phyloP scores from a whole-genome alignment of 2,113 vertebrate species.

The Dicrurus megarhynchus region DNA sequence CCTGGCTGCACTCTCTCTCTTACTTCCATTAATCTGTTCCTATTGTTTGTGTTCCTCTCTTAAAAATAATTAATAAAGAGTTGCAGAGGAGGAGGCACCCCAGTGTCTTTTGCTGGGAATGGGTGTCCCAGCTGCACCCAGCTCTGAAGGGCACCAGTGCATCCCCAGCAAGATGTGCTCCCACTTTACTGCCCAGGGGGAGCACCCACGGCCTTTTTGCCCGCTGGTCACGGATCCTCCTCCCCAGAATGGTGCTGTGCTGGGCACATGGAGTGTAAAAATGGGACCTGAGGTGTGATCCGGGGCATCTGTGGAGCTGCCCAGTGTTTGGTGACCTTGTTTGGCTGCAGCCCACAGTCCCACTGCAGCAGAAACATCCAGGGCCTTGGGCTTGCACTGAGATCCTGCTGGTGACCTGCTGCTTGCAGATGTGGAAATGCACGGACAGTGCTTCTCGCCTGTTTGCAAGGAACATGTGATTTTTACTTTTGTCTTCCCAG shows the following conservation, averaged over 20 bases:
- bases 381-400: rapidly evolving
- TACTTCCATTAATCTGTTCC: background rate
- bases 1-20: background rate
- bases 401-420: background rate
- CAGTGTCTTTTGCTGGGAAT: background rate
- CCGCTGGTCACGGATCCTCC: rapidly evolving
- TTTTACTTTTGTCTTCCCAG: background rate
- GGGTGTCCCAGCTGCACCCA: background rate
- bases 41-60: background rate
- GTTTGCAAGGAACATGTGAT: background rate
- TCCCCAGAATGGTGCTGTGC: rapidly evolving
- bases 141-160: background rate
- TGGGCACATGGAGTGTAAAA: background rate
- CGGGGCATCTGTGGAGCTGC: background rate
- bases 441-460: rapidly evolving
- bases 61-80: background rate
- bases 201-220: background rate
- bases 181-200: background rate
- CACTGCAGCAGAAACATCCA: background rate
- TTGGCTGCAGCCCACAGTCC: background rate
- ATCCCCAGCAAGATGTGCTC: background rate
- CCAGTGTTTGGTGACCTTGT: background rate
- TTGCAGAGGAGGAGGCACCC: background rate
- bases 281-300: background rate
- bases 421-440: background rate